Conservation (phyloP, 2,888 invertebrate species). For the Apantesis nais region DNA sequence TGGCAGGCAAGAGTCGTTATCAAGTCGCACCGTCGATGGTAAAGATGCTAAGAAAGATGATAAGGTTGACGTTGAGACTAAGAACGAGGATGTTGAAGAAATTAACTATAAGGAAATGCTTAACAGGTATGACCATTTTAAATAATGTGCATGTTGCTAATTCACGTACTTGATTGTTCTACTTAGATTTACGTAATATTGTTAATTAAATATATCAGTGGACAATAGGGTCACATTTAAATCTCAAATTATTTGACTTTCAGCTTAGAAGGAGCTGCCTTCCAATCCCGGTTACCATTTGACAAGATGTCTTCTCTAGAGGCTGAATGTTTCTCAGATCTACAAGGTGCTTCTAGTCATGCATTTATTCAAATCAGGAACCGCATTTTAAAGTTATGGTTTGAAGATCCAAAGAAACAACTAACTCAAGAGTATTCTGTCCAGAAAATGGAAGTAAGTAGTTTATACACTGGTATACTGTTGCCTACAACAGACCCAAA, state of each 20-base stretch:
- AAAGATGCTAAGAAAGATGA: constrained; percentile 82
- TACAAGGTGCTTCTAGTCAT: constrained; percentile 93
- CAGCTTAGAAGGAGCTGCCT: constrained; percentile 96
- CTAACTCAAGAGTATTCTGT: constrained; percentile 92
- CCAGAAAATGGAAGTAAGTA: constrained; percentile 89
- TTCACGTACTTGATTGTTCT: background rate
- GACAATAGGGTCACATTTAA: too few species aligned
- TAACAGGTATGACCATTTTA: constrained; percentile 35
- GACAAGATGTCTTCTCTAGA: constrained; percentile 98
- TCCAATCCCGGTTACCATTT: constrained; percentile 96
- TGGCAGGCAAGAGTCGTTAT: constrained; percentile 82
- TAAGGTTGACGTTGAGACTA: constrained; percentile 77
- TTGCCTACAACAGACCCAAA: background rate
- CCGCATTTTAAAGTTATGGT: constrained; percentile 96
- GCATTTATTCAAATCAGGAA: constrained; percentile 97
- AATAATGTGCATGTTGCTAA: too few species aligned
- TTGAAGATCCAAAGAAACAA: constrained; percentile 97
- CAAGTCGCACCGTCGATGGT: constrained; percentile 74
- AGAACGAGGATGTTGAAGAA: constrained; percentile 89
- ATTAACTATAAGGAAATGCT: constrained; percentile 57
- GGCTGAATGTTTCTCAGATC: constrained; percentile 96
- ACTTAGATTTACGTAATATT: background rate
- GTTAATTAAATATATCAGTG: too few species aligned
- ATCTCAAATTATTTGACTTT: constrained; percentile 18
- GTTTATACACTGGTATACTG: background rate